These are phyloP conservation scores for Lerista edwardsae DNA, from an alignment of 2,797 vertebrate genomes.

Conservation along the genomic window DNA sequence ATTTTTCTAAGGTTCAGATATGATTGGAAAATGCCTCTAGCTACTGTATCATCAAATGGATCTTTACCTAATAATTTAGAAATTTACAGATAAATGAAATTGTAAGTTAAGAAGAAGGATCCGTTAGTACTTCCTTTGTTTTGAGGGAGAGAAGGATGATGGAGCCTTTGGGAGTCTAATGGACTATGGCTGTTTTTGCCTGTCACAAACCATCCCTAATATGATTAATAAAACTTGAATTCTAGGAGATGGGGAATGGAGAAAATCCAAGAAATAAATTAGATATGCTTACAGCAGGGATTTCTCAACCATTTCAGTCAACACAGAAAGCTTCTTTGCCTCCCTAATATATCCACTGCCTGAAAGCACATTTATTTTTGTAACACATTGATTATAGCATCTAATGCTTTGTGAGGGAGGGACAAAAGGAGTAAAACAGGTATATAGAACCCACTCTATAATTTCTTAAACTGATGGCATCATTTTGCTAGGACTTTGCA, in stretches of 20 bases:
- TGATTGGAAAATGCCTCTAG: constrained; percentile 45
- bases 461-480: constrained; percentile 60
- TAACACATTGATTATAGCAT: constrained; percentile 51
- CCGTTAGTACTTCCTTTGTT: constrained; percentile 30
- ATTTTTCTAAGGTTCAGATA: constrained; percentile 59
- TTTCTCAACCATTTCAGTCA: constrained; percentile 57
- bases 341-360: constrained; percentile 55
- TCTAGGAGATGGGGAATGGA: constrained; percentile 17
- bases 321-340: constrained; percentile 49
- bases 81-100: constrained; percentile 53
- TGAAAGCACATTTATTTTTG: constrained; percentile 41
- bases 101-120: constrained; percentile 48
- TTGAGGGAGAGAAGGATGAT: constrained; percentile 10
- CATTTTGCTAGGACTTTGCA: constrained; percentile 59
- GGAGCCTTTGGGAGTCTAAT: constrained; percentile 6
- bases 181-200: not conserved
- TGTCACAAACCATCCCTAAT: constrained; percentile 15
- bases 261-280: constrained; percentile 34
- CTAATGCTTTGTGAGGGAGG: constrained; percentile 54
- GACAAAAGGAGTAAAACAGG: constrained; percentile 35
- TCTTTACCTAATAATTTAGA: constrained; percentile 56
- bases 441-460: constrained; percentile 41
- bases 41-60: constrained; percentile 49
- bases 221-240: constrained; percentile 25
- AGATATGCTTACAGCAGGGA: constrained; percentile 32